Conservation (phyloP, 2,888 invertebrate genomes). For the Cantharis nigra region DNA sequence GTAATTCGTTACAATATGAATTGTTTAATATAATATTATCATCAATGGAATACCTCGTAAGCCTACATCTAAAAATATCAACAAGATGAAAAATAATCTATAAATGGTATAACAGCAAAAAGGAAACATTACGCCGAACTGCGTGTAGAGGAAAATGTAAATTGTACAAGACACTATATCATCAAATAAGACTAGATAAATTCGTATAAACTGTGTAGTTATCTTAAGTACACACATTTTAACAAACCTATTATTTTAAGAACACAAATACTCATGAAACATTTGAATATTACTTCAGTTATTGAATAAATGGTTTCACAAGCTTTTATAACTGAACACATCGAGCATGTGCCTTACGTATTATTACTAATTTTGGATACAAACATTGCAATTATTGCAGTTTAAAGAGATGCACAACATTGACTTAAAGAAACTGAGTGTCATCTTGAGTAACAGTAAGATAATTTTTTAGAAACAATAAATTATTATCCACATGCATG, state of each 20-base stretch:
- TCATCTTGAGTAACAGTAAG: neutral
- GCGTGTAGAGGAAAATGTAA: neutral
- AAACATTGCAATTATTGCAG: neutral
- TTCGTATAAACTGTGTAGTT: neutral
- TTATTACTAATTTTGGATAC: neutral
- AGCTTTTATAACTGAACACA: neutral
- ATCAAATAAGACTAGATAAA: neutral
- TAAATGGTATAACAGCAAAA: neutral
- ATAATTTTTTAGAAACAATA: neutral
- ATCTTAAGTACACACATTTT: neutral
- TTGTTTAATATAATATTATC: conserved; percentile 5
- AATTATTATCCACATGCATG: neutral
- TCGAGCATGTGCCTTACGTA: neutral
- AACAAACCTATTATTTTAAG: neutral
- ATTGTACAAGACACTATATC: neutral
- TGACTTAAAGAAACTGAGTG: neutral
- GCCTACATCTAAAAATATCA: conserved; percentile 15
- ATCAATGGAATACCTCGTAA: conserved; percentile 22
- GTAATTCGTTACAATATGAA: conserved; percentile 12
- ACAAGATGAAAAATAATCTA: conserved; percentile 2
- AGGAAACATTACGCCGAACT: neutral
- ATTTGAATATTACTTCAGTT: neutral
- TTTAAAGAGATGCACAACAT: neutral
- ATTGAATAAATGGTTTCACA: neutral
- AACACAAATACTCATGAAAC: neutral